These are phyloP conservation scores for Aphelinus certus DNA, from an alignment of 1,140 invertebrate genomes.

Conservation along the genomic window DNA sequence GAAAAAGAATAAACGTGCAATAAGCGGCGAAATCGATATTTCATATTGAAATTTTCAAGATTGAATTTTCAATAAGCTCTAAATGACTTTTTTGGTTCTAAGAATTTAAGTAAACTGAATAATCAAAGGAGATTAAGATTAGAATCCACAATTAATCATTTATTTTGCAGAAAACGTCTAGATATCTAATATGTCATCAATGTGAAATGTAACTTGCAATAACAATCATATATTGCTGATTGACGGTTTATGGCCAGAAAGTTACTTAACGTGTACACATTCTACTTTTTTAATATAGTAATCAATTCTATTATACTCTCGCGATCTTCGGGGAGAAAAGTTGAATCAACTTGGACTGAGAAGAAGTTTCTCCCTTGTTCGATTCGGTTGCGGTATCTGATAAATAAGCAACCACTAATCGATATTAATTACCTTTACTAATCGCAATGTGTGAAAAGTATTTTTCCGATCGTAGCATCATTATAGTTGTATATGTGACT, in stretches of 20 bases:
- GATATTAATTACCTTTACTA: neutral
- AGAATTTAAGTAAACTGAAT: conserved; percentile 26
- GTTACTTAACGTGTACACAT: conserved; percentile 55
- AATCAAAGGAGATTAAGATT: neutral
- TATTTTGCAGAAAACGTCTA: no score
- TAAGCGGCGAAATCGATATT: neutral
- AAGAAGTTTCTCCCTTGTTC: conserved; percentile 7
- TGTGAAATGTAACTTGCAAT: conserved; percentile 27
- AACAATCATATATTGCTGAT: conserved; percentile 37
- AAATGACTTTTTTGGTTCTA: conserved; percentile 9
- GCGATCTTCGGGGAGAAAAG: conserved; percentile 26
- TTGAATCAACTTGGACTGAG: conserved; percentile 12
- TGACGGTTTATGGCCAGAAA: conserved; percentile 51
- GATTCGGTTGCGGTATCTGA: conserved; percentile 7
- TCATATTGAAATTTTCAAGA: conserved; percentile 11
- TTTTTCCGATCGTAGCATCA: conserved; percentile 1
- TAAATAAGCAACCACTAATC: conserved; percentile 8
- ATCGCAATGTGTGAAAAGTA: conserved; percentile 1
- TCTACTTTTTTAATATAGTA: conserved; percentile 37
- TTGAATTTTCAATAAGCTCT: neutral
- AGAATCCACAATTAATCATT: no score
- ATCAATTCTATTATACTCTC: conserved; percentile 16
- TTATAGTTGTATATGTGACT: conserved; percentile 8
- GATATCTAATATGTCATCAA: neutral
- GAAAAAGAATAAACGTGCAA: conserved; percentile 1